Base-by-base conservation (phyloP, 2,113 vertebrate genomes). In the Cyphotilapia sp. region DNA sequence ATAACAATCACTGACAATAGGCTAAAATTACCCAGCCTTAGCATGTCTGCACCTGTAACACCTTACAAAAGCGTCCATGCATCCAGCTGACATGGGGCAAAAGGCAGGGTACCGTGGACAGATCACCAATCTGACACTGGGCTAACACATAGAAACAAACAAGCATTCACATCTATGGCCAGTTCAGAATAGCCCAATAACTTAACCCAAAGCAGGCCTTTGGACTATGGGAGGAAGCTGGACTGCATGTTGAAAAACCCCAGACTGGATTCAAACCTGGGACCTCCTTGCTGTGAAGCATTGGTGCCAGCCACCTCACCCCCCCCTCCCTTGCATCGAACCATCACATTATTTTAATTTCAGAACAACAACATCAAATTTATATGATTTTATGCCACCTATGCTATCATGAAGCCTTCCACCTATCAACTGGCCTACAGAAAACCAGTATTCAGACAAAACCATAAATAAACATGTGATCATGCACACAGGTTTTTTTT, bases 371-470 rank as follows among this genome's bases (percentile, higher is more conserved):
- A 61, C 29, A 61, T 61, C 1, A 10, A 61, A 61, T 61, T 33
- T 0, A 61, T 61, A 61, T 61, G 16, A 61, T 19, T 63, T 63
- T 63, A 63, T 63, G 31, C 29, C 14, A 19, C 29, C 57, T 33
- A 19, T 63, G 57, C 0, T 59, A 61, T 61, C 27, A 61, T 17
- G 57, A 31, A 61, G 57, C 57, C 57, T 31, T 59, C 14, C 14
- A 31, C 8, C 27, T 6, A 31, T 61, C 0, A 17, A 31, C 57
- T 31, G 57, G 14, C 8, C 57, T 61, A 0, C 27, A 61, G 31
- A 63, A 63, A 35, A 63, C 17, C 17, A 63, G 31, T 11, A 63
- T 63, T 63, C 31, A n/a, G 59, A 63, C 31, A 63, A 12, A 63
- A 63, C 9, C 59, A 63, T n/a, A n/a, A 63, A 63, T n/a, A 63